Percentiles rank a stretch among this genome's conserved stretches.
Conservation (phyloP, 2,797 vertebrate genomes). For the Prunella strophiata region DNA sequence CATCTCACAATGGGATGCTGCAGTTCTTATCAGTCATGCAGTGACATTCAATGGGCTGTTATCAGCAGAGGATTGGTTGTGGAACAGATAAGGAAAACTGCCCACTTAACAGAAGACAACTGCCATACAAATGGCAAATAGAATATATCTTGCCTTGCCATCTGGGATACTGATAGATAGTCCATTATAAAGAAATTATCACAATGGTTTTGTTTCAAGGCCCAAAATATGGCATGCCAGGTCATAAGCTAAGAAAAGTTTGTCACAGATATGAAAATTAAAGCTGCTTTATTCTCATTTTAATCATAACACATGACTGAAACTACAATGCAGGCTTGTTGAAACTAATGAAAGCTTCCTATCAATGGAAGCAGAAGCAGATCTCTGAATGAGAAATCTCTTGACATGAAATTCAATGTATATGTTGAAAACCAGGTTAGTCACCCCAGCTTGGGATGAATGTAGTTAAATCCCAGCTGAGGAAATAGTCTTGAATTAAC, state of each 20-base stretch:
- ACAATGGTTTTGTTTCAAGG: conserved; percentile 26
- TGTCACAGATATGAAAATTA: conserved; percentile 45
- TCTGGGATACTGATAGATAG: background rate
- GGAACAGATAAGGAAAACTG: too few relatives aligned
- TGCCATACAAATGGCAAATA: too few relatives aligned
- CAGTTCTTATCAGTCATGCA: too few relatives aligned
- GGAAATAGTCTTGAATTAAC: background rate
- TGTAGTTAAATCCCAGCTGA: background rate
- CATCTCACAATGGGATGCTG: too few relatives aligned
- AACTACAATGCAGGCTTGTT: background rate
- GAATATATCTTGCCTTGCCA: too few relatives aligned
- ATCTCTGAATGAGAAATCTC: conserved; percentile 43
- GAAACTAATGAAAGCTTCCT: background rate
- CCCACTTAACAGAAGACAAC: too few relatives aligned
- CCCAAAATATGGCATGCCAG: conserved; percentile 43
- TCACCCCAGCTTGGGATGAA: background rate
- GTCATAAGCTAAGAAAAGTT: conserved; percentile 58
- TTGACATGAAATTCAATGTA: background rate
- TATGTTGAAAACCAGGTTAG: background rate
- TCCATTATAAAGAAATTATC: background rate
- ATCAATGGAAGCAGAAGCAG: background rate
- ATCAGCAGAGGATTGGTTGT: too few relatives aligned
- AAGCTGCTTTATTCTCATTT: conserved; percentile 58
- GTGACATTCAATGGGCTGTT: too few relatives aligned
- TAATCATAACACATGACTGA: conserved; percentile 48